Percentiles rank a stretch among this genome's conserved stretches.
These are phyloP conservation scores for Cataglyphis albicans DNA, from an alignment of 2,888 invertebrate genomes.

Conservation along the genomic window DNA sequence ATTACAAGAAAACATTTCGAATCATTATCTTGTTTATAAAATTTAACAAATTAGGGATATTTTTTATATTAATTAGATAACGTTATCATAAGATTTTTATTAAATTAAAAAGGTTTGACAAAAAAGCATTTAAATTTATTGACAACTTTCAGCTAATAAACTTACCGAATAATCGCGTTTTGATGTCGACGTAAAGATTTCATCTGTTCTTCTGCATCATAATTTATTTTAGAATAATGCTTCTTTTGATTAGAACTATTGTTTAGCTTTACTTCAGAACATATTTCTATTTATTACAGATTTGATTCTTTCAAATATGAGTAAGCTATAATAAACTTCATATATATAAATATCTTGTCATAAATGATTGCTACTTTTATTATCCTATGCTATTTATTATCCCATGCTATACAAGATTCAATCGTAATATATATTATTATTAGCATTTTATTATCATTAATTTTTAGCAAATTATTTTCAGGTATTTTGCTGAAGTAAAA, in stretches of 20 bases:
- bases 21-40: not conserved
- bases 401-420: not conserved
- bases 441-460: not conserved
- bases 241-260: not conserved
- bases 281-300: not conserved
- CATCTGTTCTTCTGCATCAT: slow-evolving; percentile 33
- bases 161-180: slow-evolving; percentile 62
- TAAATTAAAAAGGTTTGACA: not conserved
- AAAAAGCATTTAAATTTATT: not conserved
- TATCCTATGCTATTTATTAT: not conserved
- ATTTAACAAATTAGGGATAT: not conserved
- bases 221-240: not conserved
- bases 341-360: not conserved
- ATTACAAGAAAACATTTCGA: not conserved
- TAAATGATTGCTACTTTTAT: not conserved
- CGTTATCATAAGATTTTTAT: not conserved
- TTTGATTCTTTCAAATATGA: not conserved
- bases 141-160: not conserved
- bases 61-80: not conserved
- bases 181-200: slow-evolving; percentile 62
- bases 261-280: no score
- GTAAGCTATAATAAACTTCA: not conserved
- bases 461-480: not conserved
- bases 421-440: not conserved
- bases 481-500: not conserved